phyloP scores from a whole-genome alignment of 2,113 vertebrate genomes.

The Mixornis gularis region DNA sequence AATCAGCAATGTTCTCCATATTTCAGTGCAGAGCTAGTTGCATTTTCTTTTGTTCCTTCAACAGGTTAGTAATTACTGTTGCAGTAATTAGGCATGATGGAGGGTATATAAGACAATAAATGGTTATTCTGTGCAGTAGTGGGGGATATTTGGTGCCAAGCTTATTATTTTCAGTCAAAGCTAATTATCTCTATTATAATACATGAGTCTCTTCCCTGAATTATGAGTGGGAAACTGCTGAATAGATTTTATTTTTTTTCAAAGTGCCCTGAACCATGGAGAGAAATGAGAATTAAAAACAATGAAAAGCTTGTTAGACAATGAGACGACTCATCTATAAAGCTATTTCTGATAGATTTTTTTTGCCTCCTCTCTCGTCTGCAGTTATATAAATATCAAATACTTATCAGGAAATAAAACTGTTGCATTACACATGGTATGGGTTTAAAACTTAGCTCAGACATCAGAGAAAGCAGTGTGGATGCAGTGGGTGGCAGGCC shows the following conservation, averaged over 20 bases:
- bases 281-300: conserved; percentile 72
- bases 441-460: background rate
- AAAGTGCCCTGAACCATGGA: conserved; percentile 68
- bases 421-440: background rate
- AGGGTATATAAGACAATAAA: conserved; percentile 70
- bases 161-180: conserved; percentile 73
- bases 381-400: conserved; percentile 60
- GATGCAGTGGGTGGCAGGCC: background rate
- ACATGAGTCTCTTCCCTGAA: conserved; percentile 72
- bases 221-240: conserved; percentile 78
- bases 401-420: conserved; percentile 42
- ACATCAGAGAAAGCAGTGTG: background rate
- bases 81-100: conserved; percentile 73
- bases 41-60: conserved; percentile 73
- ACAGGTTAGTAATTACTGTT: conserved; percentile 79
- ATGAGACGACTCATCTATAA: conserved; percentile 68
- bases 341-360: conserved; percentile 62
- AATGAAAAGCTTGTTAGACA: conserved; percentile 72
- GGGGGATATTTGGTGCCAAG: conserved; percentile 63
- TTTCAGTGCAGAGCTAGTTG: conserved; percentile 44
- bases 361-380: background rate
- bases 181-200: conserved; percentile 78
- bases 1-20: conserved; percentile 12
- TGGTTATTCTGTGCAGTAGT: conserved; percentile 62
- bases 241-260: conserved; percentile 63